phyloP scores from a whole-genome alignment of 30 jellyfish, hydroid and myxozoan species.

The Turritopsis rubra region DNA sequence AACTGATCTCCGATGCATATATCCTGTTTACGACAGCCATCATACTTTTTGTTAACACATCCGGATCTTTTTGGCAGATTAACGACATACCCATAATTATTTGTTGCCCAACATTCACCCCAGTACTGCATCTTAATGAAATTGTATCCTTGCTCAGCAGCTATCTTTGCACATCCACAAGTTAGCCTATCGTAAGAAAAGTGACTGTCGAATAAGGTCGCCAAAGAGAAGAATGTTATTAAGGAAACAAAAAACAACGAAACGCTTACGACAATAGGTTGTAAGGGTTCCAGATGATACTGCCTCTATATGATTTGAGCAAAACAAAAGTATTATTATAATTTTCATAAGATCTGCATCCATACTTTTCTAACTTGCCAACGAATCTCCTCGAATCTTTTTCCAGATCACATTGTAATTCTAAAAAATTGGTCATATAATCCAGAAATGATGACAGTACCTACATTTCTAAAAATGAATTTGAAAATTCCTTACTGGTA shows the following conservation, averaged over 20 bases:
- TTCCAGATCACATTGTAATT: background rate
- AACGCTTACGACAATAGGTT: background rate
- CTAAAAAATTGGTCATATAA: background rate
- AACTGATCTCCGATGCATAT: background rate
- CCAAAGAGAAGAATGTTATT: background rate
- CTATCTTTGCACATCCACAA: background rate
- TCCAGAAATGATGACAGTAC: background rate
- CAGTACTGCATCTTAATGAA: background rate
- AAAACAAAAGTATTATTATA: background rate
- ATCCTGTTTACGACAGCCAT: background rate
- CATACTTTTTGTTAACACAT: background rate
- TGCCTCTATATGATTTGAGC: background rate
- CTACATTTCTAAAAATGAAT: no score
- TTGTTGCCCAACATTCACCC: background rate
- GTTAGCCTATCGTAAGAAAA: background rate
- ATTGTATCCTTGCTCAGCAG: background rate
- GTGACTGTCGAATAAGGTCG: background rate
- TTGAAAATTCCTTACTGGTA: background rate
- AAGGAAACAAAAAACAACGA: background rate
- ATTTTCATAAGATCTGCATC: background rate
- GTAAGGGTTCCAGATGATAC: background rate
- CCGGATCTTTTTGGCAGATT: background rate
- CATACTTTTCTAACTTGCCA: background rate
- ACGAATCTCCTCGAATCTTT: background rate
- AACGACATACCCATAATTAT: no score